Base-by-base conservation (phyloP, 2,113 vertebrate species). In the Ctenomys sociabilis region DNA sequence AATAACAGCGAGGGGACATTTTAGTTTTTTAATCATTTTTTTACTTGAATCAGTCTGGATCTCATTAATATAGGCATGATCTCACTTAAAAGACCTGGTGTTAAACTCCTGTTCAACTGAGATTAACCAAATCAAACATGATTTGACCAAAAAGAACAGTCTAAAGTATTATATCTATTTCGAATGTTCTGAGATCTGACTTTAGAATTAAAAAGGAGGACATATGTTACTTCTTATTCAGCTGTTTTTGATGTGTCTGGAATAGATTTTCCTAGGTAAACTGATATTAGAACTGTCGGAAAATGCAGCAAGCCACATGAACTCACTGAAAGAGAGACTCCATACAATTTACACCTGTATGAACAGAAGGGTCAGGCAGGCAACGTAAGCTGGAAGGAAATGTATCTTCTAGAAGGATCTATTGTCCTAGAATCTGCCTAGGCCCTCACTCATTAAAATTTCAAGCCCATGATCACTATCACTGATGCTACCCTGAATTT, bases 51-150 rank as follows among this genome's bases (percentile, higher is more conserved):
- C 98, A 95, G 95, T 96, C 93, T 98, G 95, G 88, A 97, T 98
- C 97, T 98, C 97, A 98, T 98, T 98, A 98, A 97, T 98, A 97
- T 26, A 96, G 85, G 90, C 95, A 97, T 66, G 96, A 96, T 98
- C 97, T 98, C 96, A 94, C 97, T 98, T 98, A 96, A 98, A 98
- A 98, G 97, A 96, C 35, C 88, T 49, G 96, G 72, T 95, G 97
- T 98, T 98, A 98, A 97, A 98, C 95, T 98, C 95, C 95, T 98
- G 87, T 98, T 98, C 97, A 97, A 93, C 86, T 3, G 89, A 97
- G 85, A 98, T 98, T 98, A 98, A 98, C 97, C 85, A 97, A 98
- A 97, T 97, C 96, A 98, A 97, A 97, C 81, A 97, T 72, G 94
- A 98, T 91, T 91, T 89, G 73, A 32, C 57, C 30, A 43, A 81